Evolutionary conservation across 1,140 invertebrate genomes (phyloP).

Genomic region (Physella acuta): DNA sequence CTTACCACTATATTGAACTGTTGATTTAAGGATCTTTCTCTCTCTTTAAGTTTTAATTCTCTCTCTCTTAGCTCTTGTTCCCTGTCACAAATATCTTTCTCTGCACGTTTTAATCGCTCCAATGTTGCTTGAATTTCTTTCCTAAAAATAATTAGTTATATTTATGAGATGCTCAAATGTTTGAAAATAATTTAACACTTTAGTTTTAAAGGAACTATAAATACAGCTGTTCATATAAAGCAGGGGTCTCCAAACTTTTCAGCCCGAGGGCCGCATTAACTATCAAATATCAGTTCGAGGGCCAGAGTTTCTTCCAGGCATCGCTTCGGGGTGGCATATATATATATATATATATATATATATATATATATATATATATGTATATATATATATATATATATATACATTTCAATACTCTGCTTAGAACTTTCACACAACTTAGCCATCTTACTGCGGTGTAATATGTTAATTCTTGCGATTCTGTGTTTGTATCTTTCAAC

Average conservation of each 20-base stretch:
- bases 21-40: constrained; percentile 57
- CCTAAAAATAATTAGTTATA: too few relatives aligned
- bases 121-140: constrained; percentile 59
- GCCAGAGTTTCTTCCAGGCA: not conserved
- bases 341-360: not conserved
- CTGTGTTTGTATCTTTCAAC: too few relatives aligned
- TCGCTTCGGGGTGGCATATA: not conserved
- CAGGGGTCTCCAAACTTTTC: too few relatives aligned
- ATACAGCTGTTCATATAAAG: too few relatives aligned
- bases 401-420: not conserved
- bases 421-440: too few relatives aligned
- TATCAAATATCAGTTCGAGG: not conserved
- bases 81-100: constrained; percentile 55
- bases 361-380: not conserved
- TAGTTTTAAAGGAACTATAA: too few relatives aligned
- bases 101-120: constrained; percentile 56
- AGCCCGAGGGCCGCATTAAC: too few relatives aligned
- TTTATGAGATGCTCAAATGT: too few relatives aligned
- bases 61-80: constrained; percentile 56
- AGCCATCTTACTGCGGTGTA: too few relatives aligned
- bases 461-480: too few relatives aligned
- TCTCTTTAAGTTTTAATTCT: constrained; percentile 57
- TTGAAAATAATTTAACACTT: too few relatives aligned
- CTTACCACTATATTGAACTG: constrained; percentile 53
- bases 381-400: not conserved